phyloP scores from a whole-genome alignment of 37 sponge, comb jelly and placozoan genomes.

The Beroe ovata region DNA sequence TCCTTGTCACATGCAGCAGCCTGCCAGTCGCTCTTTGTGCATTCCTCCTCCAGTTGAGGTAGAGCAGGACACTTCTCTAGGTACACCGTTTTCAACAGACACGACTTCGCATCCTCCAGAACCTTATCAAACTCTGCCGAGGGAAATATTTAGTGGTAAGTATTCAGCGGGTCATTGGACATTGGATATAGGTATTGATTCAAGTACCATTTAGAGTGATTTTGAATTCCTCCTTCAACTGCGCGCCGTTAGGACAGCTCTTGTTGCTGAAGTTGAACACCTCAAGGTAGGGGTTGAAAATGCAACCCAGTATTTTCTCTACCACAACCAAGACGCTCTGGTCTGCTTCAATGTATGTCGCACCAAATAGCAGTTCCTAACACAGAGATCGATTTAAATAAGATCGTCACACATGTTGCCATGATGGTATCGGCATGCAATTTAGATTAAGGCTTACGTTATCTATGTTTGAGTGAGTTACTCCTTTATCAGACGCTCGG shows the following conservation, averaged over 20 bases:
- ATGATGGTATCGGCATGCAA: too few relatives aligned
- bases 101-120: constrained; percentile 73
- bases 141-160: not conserved
- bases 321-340: constrained; percentile 8
- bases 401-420: too few relatives aligned
- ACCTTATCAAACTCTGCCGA: constrained; percentile 19
- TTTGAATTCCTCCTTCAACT: not conserved
- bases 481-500: not conserved
- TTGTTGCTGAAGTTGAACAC: constrained; percentile 7
- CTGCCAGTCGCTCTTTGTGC: constrained; percentile 72
- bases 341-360: not conserved
- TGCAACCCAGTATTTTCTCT: constrained; percentile 1
- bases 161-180: too few relatives aligned
- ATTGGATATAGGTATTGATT: not conserved
- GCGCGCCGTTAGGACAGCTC: constrained; percentile 25
- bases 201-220: constrained; percentile 1
- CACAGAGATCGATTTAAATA: too few relatives aligned
- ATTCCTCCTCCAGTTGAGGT: constrained; percentile 71
- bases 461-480: constrained; percentile 14
- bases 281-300: constrained; percentile 36
- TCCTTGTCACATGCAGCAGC: constrained; percentile 72
- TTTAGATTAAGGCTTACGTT: too few relatives aligned
- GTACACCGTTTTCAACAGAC: constrained; percentile 76
- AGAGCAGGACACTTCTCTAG: constrained; percentile 68
- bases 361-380: constrained; percentile 37